phyloP scores from a whole-genome alignment of 2,888 invertebrate genomes.

The Didymodactylos carnosus region DNA sequence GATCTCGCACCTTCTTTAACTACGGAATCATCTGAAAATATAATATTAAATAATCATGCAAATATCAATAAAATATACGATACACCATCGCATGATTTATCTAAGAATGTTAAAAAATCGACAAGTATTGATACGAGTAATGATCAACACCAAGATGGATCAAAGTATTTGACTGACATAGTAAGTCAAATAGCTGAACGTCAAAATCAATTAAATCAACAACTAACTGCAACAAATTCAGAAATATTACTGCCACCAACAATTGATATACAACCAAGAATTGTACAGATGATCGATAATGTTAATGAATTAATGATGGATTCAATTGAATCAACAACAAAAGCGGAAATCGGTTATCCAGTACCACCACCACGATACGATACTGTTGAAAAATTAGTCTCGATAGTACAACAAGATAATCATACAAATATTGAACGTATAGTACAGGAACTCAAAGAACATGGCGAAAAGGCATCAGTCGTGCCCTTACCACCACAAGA shows the following conservation, averaged over 20 bases:
- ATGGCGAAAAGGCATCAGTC: not conserved
- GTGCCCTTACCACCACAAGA: no score
- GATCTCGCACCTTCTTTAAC: no score
- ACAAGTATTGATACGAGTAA: no score
- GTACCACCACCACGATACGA: not conserved
- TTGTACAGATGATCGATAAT: not conserved
- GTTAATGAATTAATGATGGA: not conserved
- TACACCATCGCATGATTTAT: no score
- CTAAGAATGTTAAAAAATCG: no score
- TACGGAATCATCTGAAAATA: not conserved
- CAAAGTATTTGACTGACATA: not conserved
- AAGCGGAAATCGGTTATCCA: not conserved
- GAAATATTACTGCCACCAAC: not conserved
- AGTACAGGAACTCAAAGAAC: not conserved
- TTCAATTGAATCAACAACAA: not conserved
- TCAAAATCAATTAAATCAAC: not conserved
- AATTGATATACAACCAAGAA: not conserved
- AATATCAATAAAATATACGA: no score
- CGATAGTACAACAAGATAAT: no score
- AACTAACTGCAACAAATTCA: not conserved
- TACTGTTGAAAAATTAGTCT: not conserved
- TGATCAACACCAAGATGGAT: no score
- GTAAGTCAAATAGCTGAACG: not conserved
- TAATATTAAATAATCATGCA: not conserved
- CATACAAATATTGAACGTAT: not conserved